Conservation (phyloP, 2,888 invertebrate genomes). For the Cosmia pyralina region DNA sequence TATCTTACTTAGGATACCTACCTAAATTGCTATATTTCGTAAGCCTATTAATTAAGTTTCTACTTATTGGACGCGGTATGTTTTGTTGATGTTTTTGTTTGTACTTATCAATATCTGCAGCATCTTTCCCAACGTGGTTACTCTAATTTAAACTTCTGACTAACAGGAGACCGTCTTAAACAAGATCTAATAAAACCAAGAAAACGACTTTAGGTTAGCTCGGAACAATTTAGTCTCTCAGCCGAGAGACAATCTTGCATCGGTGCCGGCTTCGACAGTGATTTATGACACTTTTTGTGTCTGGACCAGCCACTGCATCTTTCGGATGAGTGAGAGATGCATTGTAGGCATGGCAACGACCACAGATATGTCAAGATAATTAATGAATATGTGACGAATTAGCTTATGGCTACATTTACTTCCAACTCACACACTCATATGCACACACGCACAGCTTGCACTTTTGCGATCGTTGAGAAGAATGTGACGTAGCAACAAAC, state of each 20-base stretch:
- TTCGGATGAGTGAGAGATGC: conserved; percentile 72
- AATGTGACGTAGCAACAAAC: conserved; percentile 76
- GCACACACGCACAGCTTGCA: conserved; percentile 73
- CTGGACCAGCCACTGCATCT: conserved; percentile 72
- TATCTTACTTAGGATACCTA: neutral
- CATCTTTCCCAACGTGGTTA: conserved; percentile 18
- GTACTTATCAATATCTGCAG: conserved; percentile 20
- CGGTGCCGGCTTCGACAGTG: conserved; percentile 76
- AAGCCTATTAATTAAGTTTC: neutral
- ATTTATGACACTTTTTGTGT: conserved; percentile 79
- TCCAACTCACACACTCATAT: conserved; percentile 53
- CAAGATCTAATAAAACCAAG: conserved; percentile 46
- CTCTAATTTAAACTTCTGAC: conserved; percentile 19
- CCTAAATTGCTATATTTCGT: neutral
- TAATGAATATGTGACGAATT: conserved; percentile 67
- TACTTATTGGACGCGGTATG: conserved; percentile 7
- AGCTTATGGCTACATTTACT: conserved; percentile 55
- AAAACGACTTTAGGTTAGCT: conserved; percentile 46
- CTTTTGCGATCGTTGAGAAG: conserved; percentile 71
- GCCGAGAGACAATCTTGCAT: conserved; percentile 75
- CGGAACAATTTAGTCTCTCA: conserved; percentile 62
- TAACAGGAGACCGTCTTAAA: conserved; percentile 13
- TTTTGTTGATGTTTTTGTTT: conserved; percentile 67
- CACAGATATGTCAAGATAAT: conserved; percentile 71
- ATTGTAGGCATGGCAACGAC: conserved; percentile 71